Base-by-base conservation (phyloP, 2,113 vertebrate genomes). In the Pandion haliaetus region DNA sequence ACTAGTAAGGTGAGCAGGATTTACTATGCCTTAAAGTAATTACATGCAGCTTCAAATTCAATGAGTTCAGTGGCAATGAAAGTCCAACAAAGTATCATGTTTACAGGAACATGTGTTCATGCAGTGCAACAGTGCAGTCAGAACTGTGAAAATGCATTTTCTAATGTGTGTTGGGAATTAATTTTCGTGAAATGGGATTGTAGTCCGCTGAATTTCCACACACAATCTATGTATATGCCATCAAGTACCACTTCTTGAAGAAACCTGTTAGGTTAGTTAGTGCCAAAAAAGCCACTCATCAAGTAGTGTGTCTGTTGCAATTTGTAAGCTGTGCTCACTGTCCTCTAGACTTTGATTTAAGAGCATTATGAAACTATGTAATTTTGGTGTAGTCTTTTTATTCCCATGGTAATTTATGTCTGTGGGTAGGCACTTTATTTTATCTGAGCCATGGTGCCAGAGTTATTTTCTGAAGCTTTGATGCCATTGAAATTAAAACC, bases 351-450 rank as follows among this genome's bases (percentile, higher is more conserved):
- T 97, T 96, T 97, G 97, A 98, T 97, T 97, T 96, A 97, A 98
- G 93, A 97, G 97, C 96, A 84, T 97, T 97, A 97, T 93, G 91
- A 97, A 98, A 95, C 96, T 94, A 86, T 95, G 97, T 96, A 95
- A 98, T 97, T 97, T 97, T 97, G 96, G 95, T 79, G 92, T 92
- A 91, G 90, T 88, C 97, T 97, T 97, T 98, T 97, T 97, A 98
- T 97, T 97, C 97, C 96, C 89, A 62, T 96, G 84, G 95, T 95
- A 98, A 98, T 98, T 98, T 98, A 96, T 97, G 96, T 96, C 97
- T 96, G 86, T 97, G 98, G 96, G 96, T 98, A 98, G 98, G 97
- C 95, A 96, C 97, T 98, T 98, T 97, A 97, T 98, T 98, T 98
- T 96, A 98, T 97, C 98, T 98, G 95, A 97, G 97, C 84, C 97